A percentile compares a stretch with the other conserved stretches of the same genome.
Evolutionary conservation across 2,113 vertebrate species (phyloP).

Genomic region (Okapia johnstoni): DNA sequence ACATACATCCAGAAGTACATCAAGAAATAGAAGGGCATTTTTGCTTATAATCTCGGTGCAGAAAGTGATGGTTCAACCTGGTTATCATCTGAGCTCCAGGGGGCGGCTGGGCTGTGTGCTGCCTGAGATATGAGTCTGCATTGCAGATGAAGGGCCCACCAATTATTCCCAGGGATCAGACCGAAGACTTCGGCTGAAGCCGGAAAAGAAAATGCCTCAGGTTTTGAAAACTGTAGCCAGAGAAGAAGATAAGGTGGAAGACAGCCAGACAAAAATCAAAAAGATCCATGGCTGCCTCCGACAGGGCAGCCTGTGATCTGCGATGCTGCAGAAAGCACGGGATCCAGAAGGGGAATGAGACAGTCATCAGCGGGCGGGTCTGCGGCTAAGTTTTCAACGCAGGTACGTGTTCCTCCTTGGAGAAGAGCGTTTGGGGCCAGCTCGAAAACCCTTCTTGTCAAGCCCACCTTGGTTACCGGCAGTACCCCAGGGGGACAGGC

Average conservation of each 20-base stretch:
- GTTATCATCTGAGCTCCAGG: not conserved
- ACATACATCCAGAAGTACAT: not conserved
- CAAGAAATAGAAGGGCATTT: not conserved
- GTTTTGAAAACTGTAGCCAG: not conserved
- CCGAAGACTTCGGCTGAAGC: not conserved
- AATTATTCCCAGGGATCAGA: not conserved
- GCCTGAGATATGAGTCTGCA: not conserved
- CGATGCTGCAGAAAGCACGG: rapidly evolving
- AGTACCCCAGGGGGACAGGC: rapidly evolving
- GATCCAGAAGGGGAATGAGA: too few relatives aligned
- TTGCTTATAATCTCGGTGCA: not conserved
- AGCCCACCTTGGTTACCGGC: rapidly evolving
- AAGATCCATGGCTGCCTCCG: not conserved
- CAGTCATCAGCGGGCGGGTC: rapidly evolving
- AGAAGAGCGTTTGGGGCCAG: not conserved
- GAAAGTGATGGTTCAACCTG: not conserved
- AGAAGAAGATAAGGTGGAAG: not conserved
- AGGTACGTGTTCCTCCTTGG: rapidly evolving
- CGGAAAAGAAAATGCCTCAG: not conserved
- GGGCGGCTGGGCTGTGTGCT: not conserved
- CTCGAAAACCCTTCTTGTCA: not conserved
- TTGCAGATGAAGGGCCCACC: not conserved
- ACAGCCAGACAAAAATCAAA: not conserved
- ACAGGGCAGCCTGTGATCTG: not conserved
- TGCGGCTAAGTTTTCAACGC: not conserved